Evolutionary conservation across 2,113 vertebrate genomes (phyloP), one percentile per base, ranked within the genome.

Genomic region (Hippocampus barbouri): DNA sequence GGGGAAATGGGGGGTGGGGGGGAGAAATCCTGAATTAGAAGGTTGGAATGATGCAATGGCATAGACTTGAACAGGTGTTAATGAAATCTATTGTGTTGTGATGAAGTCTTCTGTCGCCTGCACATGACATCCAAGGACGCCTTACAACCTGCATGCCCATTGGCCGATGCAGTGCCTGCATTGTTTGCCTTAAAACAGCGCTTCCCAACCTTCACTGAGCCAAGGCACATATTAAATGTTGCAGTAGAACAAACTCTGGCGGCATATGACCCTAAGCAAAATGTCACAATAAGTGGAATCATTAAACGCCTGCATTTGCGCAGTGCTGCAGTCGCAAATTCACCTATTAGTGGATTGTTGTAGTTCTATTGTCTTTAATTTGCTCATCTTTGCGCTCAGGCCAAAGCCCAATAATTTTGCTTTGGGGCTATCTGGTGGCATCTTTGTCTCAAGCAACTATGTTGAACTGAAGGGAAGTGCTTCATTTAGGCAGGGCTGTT

Each of bases 31-130:
- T n/a, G 51, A 54, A 54, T 54, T 20, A 54, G 21, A n/a, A n/a
- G 51, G 51, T 27, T 61, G 53, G 62, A 75, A 30, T 59, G 64
- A 71, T 73, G 70, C 57, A 43, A 47, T 40, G 62, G 27, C 72
- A 59, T 73, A 69, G 51, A 68, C 69, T 56, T 75, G 79, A 83
- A 86, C 83, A 87, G 86, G 79, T 85, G 83, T 86, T 80, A 64
- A 70, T 71, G 76, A 82, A 79, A 70, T 59, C 16, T 70, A 72
- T 73, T 75, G 77, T 83, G 78, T 72, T 79, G 60, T 57, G 38
- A 64, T 66, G 23, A 59, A 25, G 56, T 34, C 59, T 61, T 34
- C 18, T 61, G 72, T 77, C 73, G 85, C 68, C 75, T 79, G 75
- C 67, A 18, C 66, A 68, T 56, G 69, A 72, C 78, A 79, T 79